Evolutionary conservation across 2,797 vertebrate species (phyloP).

Genomic region (Acropternis orthonyx): DNA sequence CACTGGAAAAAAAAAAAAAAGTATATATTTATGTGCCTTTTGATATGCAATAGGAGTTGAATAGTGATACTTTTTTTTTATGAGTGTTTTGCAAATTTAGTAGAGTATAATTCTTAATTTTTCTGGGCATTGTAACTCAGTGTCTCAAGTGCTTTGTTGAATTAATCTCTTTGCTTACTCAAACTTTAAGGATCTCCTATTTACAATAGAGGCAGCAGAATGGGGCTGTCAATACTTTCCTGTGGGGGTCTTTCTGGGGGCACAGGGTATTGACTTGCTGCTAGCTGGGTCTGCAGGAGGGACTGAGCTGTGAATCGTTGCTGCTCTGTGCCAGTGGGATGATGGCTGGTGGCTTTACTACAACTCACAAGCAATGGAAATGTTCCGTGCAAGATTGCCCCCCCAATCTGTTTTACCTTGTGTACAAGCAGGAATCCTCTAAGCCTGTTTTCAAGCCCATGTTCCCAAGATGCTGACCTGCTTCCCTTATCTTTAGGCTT

Average conservation of each 20-base stretch:
- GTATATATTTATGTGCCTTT: background rate
- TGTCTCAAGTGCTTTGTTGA: background rate
- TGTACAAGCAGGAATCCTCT: background rate
- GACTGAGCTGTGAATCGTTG: background rate
- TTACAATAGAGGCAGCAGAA: background rate
- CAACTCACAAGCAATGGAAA: background rate
- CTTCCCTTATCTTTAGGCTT: background rate
- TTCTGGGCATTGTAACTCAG: background rate
- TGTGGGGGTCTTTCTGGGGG: background rate
- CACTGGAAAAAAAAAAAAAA: background rate
- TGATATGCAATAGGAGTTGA: background rate
- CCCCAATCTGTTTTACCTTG: background rate
- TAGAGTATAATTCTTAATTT: background rate
- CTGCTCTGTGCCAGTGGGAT: background rate
- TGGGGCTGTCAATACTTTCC: background rate
- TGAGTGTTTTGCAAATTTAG: background rate
- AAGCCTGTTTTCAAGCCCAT: background rate
- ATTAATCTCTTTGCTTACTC: background rate
- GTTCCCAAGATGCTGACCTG: background rate
- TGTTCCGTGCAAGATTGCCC: background rate
- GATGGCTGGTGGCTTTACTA: background rate
- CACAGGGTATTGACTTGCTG: background rate
- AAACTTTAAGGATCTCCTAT: background rate
- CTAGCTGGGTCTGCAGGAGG: background rate
- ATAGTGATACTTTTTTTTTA: background rate